These are phyloP conservation scores for Lagopus leucura DNA, from an alignment of 2,113 vertebrate species.

Conservation along the genomic window DNA sequence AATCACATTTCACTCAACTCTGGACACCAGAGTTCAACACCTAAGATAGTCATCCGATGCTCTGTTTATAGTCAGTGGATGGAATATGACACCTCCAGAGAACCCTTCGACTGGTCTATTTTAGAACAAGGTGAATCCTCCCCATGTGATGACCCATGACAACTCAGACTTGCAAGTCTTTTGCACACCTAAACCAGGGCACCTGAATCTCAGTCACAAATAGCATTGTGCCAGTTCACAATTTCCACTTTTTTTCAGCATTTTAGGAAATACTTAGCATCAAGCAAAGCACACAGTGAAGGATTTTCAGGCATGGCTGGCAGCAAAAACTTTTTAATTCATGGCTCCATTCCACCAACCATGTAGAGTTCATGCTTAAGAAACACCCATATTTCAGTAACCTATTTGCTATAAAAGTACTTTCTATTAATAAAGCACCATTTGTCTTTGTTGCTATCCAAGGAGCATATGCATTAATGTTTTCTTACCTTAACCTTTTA, in stretches of 20 bases:
- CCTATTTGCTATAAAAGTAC: neutral
- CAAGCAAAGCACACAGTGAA: neutral
- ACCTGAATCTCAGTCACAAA: neutral
- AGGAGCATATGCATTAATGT: neutral
- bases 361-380: neutral
- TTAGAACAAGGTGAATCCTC: neutral
- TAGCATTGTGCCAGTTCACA: neutral
- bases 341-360: neutral
- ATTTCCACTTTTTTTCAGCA: neutral
- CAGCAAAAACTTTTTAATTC: neutral
- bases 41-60: neutral
- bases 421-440: neutral
- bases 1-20: neutral
- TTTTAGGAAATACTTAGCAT: neutral
- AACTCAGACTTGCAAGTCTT: neutral
- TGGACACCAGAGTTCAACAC: neutral
- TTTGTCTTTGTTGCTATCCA: neutral
- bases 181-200: neutral
- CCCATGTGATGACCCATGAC: neutral
- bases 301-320: fast-evolving
- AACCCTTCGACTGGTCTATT: neutral
- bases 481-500: neutral
- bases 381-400: neutral
- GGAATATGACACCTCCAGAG: neutral
- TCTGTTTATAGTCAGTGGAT: neutral